A percentile compares a stretch with the other conserved stretches of the same genome.
Evolutionary conservation across 2,797 vertebrate genomes (phyloP).

Genomic region (Peromyscus aztecus): DNA sequence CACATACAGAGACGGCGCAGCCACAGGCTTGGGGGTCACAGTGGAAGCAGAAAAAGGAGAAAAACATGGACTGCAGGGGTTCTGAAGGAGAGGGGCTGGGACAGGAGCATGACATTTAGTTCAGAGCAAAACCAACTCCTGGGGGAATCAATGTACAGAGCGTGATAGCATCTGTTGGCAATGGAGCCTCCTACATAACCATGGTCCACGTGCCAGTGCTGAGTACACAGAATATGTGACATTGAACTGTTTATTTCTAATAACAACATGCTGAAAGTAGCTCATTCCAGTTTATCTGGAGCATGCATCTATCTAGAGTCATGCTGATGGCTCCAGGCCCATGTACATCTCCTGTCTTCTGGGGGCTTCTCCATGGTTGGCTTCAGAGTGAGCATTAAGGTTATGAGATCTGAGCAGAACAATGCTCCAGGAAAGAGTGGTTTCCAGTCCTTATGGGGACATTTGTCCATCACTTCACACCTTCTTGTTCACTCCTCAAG

Average conservation of each 20-base stretch:
- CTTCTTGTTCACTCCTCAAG: background rate
- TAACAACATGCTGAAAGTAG: background rate
- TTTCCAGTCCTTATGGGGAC: background rate
- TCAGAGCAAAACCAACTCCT: background rate
- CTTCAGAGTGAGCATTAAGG: background rate
- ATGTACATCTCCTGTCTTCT: background rate
- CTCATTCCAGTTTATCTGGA: background rate
- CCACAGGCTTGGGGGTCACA: background rate
- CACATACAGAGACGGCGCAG: background rate
- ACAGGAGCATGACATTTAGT: background rate
- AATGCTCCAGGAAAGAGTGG: background rate
- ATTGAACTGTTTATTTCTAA: background rate
- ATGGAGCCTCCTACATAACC: background rate
- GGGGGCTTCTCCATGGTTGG: background rate
- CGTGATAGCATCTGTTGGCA: background rate
- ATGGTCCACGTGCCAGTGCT: too few species aligned
- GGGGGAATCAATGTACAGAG: too few species aligned
- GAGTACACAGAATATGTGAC: background rate
- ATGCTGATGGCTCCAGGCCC: background rate
- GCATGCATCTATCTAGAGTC: background rate
- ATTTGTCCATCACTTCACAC: background rate
- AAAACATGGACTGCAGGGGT: background rate
- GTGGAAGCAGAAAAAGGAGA: background rate
- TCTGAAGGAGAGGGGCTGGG: background rate
- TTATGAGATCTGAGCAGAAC: background rate